Evolutionary conservation across 2,797 vertebrate species (phyloP).

Genomic region (Sus cebifrons): DNA sequence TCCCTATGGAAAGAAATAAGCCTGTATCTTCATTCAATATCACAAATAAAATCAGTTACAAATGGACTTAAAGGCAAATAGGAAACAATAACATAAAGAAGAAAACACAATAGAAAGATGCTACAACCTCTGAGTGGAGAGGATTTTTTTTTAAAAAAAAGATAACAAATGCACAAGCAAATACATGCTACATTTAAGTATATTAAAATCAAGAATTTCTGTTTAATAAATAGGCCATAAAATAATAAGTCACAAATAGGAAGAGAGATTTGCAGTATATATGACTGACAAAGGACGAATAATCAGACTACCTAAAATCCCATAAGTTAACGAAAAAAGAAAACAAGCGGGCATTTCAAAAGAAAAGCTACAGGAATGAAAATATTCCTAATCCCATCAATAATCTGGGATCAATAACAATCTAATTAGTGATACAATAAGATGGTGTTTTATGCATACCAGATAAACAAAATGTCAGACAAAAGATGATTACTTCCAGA

Average conservation of each 20-base stretch:
- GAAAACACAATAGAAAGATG: not conserved
- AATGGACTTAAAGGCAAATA: not conserved
- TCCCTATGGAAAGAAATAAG: slow-evolving; percentile 31
- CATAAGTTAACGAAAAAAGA: not conserved
- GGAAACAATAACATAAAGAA: slow-evolving; percentile 23
- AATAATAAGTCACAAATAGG: not conserved
- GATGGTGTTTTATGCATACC: not conserved
- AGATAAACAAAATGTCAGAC: slow-evolving; percentile 1
- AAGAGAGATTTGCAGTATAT: not conserved
- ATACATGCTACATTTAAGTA: slow-evolving; percentile 16
- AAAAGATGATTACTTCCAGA: slow-evolving; percentile 49
- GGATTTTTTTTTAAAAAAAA: slow-evolving; percentile 55
- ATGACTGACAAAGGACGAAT: slow-evolving; percentile 9
- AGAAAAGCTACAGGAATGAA: slow-evolving; percentile 44
- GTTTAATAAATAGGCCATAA: not conserved
- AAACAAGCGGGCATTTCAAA: not conserved
- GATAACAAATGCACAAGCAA: slow-evolving; percentile 28
- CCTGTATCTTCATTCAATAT: not conserved
- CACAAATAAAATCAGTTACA: slow-evolving; percentile 36
- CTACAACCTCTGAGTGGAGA: not conserved
- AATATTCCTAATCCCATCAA: not conserved
- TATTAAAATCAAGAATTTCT: slow-evolving; percentile 5
- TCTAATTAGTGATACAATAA: not conserved
- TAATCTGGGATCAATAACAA: not conserved
- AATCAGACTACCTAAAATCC: not conserved